Evolutionary conservation across 1,140 invertebrate genomes (phyloP).

Genomic region (Drosophila sp.): DNA sequence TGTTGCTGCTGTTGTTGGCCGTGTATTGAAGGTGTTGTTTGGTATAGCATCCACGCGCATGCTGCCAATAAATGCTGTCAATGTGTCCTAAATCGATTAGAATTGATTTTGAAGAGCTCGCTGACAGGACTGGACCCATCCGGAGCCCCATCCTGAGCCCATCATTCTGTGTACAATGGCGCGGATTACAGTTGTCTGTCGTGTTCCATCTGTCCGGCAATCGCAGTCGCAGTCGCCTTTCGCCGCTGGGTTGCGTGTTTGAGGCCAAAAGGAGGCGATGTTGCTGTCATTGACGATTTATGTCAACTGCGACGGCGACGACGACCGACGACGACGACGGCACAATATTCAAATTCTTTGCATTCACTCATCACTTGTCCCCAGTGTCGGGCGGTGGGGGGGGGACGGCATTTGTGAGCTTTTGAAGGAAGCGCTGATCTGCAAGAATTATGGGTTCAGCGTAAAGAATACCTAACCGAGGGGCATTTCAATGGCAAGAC

Average conservation of each 20-base stretch:
- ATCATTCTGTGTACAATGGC: conserved; percentile 60
- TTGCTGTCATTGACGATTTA: conserved; percentile 81
- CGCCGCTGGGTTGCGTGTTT: conserved; percentile 59
- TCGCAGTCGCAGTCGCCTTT: conserved; percentile 26
- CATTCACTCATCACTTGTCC: conserved; percentile 81
- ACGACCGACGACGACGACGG: conserved; percentile 17
- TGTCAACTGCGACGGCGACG: conserved; percentile 69
- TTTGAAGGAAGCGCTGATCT: conserved; percentile 60
- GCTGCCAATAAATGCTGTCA: conserved; percentile 79
- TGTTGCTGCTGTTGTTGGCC: conserved; percentile 10
- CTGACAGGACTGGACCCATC: conserved; percentile 58
- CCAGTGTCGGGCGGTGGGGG: not conserved
- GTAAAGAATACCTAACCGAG: conserved; percentile 1
- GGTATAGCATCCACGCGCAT: conserved; percentile 71
- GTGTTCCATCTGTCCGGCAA: conserved; percentile 60
- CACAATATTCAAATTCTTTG: conserved; percentile 81
- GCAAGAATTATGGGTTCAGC: conserved; percentile 3
- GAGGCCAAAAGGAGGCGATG: conserved; percentile 77
- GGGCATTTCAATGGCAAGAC: not conserved
- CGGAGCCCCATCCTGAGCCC: conserved; percentile 9
- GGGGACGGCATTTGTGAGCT: conserved; percentile 41
- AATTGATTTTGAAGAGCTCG: conserved; percentile 74
- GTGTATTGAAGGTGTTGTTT: conserved; percentile 60
- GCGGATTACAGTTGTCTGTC: conserved; percentile 78
- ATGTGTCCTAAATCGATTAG: conserved; percentile 80